Evolutionary conservation across 2,888 invertebrate species (phyloP).

Genomic region (Cryptocephalus primarius): DNA sequence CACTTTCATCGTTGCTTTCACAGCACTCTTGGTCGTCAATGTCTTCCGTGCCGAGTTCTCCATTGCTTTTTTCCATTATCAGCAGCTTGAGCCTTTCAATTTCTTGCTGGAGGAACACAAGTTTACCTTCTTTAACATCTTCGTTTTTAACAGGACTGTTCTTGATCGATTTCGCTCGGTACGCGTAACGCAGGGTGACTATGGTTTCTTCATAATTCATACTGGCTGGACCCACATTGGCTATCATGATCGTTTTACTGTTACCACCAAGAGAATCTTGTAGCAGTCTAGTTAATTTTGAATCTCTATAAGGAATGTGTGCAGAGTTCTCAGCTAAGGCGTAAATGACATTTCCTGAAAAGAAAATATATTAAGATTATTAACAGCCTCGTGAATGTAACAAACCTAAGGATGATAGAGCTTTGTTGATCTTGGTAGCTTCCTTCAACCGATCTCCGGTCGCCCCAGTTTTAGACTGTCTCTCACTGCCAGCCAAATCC

Average conservation of each 20-base stretch:
- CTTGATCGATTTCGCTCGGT: conserved; percentile 92
- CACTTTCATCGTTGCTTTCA: conserved; percentile 35
- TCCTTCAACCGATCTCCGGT: conserved; percentile 86
- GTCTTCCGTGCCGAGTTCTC: conserved; percentile 24
- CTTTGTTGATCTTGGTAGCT: conserved; percentile 95
- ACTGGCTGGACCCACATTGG: conserved; percentile 94
- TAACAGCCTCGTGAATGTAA: not conserved
- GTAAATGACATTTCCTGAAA: conserved; percentile 77
- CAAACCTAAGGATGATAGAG: conserved; percentile 83
- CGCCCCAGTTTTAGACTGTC: conserved; percentile 95
- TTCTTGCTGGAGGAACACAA: conserved; percentile 88
- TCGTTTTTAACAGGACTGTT: conserved; percentile 98
- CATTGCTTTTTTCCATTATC: conserved; percentile 30
- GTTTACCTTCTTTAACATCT: conserved; percentile 95
- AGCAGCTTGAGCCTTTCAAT: conserved; percentile 53
- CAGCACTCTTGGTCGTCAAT: conserved; percentile 13
- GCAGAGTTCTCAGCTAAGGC: conserved; percentile 90
- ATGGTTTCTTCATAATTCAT: conserved; percentile 97
- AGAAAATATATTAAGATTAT: not conserved
- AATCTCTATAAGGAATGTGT: conserved; percentile 95
- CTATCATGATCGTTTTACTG: conserved; percentile 98
- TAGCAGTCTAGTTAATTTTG: conserved; percentile 88
- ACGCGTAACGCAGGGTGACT: conserved; percentile 67
- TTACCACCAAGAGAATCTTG: conserved; percentile 94
- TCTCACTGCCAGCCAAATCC: conserved; percentile 96